Evolutionary conservation across 2,797 vertebrate genomes (phyloP).

Genomic region (Harpagifer antarcticus): DNA sequence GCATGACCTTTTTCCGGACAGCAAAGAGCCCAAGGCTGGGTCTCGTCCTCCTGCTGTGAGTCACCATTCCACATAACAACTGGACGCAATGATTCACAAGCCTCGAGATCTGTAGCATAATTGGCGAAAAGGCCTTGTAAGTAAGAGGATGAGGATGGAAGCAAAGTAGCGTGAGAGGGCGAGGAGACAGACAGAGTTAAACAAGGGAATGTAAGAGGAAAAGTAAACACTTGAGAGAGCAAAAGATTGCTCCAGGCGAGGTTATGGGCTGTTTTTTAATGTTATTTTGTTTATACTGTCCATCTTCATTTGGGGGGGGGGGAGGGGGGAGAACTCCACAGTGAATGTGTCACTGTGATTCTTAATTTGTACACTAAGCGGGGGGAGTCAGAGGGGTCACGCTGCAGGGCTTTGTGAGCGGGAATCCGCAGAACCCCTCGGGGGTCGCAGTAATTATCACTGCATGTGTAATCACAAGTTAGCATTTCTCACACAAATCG

Average conservation of each 20-base stretch:
- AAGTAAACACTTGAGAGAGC: conserved; percentile 56
- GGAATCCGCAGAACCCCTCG: conserved; percentile 47
- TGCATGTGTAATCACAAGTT: conserved; percentile 71
- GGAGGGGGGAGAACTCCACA: conserved; percentile 27
- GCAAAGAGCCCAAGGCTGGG: conserved; percentile 35
- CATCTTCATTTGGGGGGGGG: conserved; percentile 45
- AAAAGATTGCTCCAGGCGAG: conserved; percentile 50
- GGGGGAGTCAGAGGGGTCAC: conserved; percentile 31
- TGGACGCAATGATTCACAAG: conserved; percentile 52
- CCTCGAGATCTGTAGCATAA: conserved; percentile 45
- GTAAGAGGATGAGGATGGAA: conserved; percentile 32
- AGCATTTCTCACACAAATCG: conserved; percentile 51
- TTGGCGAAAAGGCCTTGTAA: conserved; percentile 41
- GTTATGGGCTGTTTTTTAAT: conserved; percentile 61
- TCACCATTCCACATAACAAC: conserved; percentile 33
- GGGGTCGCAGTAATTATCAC: conserved; percentile 72
- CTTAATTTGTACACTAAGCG: conserved; percentile 46
- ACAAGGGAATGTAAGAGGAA: conserved; percentile 44
- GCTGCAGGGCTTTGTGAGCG: conserved; percentile 39
- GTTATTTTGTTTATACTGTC: conserved; percentile 62
- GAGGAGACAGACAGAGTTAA: conserved; percentile 39
- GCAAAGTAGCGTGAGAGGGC: conserved; percentile 38
- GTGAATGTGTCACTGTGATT: conserved; percentile 54
- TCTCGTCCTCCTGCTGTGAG: conserved; percentile 46
- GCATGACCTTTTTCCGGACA: conserved; percentile 61